These are phyloP conservation scores for Harlomillsia oculata DNA, from an alignment of 1,140 invertebrate species.

Conservation along the genomic window DNA sequence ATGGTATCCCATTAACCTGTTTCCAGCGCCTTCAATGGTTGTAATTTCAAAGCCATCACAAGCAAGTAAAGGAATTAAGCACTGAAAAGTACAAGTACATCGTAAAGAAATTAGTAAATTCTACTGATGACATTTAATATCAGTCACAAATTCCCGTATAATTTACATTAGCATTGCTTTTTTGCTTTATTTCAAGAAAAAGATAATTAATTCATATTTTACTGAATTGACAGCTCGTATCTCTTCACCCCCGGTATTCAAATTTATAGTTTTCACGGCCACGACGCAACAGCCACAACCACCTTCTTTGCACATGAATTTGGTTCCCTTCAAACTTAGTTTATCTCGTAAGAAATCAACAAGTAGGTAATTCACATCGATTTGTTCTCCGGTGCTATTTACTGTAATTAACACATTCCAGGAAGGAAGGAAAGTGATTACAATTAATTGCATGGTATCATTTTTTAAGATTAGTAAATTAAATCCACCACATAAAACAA, in stretches of 20 bases:
- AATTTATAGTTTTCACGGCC: neutral
- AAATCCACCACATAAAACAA: too few relatives aligned
- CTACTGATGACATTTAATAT: too few relatives aligned
- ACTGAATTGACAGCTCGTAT: neutral
- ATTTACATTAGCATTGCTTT: neutral
- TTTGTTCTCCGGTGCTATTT: too few relatives aligned
- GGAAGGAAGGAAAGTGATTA: too few relatives aligned
- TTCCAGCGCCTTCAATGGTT: conserved; percentile 46
- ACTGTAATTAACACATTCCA: too few relatives aligned
- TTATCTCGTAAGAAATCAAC: conserved; percentile 22
- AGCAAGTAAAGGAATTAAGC: conserved; percentile 43
- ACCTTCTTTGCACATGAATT: conserved; percentile 11
- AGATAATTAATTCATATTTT: neutral
- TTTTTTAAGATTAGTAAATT: too few relatives aligned
- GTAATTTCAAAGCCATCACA: conserved; percentile 44
- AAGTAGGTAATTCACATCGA: too few relatives aligned
- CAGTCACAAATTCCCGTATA: too few relatives aligned
- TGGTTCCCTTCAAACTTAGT: conserved; percentile 14
- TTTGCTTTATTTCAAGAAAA: neutral
- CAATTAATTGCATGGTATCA: too few relatives aligned
- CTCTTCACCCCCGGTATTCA: neutral
- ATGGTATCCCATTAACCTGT: conserved; percentile 40
- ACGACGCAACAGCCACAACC: conserved; percentile 12
- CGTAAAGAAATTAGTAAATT: too few relatives aligned
- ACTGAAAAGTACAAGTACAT: too few relatives aligned